Conservation (phyloP, 1,140 invertebrate species). For the Campodea augens region DNA sequence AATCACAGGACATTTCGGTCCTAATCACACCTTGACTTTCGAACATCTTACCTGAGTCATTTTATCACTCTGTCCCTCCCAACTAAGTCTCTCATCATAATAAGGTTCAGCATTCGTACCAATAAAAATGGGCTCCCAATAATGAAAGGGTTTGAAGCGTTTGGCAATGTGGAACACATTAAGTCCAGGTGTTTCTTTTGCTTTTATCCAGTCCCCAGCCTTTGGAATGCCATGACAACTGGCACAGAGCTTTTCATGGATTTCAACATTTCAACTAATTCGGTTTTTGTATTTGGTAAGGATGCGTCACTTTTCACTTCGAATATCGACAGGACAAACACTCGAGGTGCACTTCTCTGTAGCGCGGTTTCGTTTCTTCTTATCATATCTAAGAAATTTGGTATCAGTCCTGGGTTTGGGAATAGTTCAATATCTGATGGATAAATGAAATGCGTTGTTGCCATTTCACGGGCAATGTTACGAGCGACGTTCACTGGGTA, state of each 20-base stretch:
- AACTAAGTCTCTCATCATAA: slow-evolving; percentile 26
- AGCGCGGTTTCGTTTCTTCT: slow-evolving; percentile 11
- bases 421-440: slow-evolving; percentile 23
- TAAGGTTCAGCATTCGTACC: slow-evolving; percentile 28
- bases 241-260: slow-evolving; percentile 24
- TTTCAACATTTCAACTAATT: slow-evolving; percentile 21
- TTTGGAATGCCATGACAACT: slow-evolving; percentile 23
- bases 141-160: slow-evolving; percentile 13
- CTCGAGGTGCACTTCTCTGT: slow-evolving; percentile 5
- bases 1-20: too few species aligned
- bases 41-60: slow-evolving; percentile 34
- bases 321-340: slow-evolving; percentile 25
- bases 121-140: slow-evolving; percentile 23
- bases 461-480: too few species aligned
- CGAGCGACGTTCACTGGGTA: slow-evolving; percentile 20
- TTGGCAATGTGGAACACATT: slow-evolving; percentile 14
- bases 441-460: too few species aligned
- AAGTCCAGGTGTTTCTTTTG: neutral
- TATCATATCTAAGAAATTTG: slow-evolving; percentile 13
- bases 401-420: slow-evolving; percentile 13
- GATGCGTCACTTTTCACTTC: slow-evolving; percentile 21
- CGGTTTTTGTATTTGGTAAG: slow-evolving; percentile 19
- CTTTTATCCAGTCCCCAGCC: slow-evolving; percentile 15
- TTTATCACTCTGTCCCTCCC: slow-evolving; percentile 29
- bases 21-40: too few species aligned